These are phyloP conservation scores for Hystrix brachyura DNA, from an alignment of 2,113 vertebrate genomes.

Conservation along the genomic window DNA sequence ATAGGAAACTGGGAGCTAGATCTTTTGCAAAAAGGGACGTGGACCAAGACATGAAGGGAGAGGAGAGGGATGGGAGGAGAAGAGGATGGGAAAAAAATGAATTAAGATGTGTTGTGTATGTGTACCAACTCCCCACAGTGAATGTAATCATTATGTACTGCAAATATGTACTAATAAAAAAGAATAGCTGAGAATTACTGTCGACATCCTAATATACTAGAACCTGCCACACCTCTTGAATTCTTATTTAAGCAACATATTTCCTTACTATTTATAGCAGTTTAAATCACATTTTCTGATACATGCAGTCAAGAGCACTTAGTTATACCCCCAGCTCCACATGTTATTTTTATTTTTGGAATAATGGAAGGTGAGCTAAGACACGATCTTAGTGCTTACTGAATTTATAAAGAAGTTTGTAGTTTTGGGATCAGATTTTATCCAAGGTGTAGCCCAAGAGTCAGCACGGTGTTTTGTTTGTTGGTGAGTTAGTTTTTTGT, in stretches of 20 bases:
- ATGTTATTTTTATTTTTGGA: not conserved
- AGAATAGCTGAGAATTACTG: not conserved
- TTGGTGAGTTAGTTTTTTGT: not conserved
- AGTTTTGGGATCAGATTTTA: not conserved
- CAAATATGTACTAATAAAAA: not conserved
- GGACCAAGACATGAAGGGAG: not conserved
- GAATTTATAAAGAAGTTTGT: not conserved
- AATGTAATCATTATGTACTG: not conserved
- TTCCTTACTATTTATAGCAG: not conserved
- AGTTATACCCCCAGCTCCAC: not conserved
- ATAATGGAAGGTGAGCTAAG: not conserved
- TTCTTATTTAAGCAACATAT: not conserved
- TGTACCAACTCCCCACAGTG: not conserved
- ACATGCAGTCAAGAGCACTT: not conserved
- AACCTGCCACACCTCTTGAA: not conserved
- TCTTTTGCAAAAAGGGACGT: not conserved
- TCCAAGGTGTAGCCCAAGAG: not conserved
- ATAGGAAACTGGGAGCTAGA: not conserved
- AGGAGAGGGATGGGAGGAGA: not conserved
- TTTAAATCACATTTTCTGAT: constrained; percentile 27
- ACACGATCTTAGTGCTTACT: not conserved
- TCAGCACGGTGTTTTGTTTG: not conserved
- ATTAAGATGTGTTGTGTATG: not conserved
- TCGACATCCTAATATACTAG: not conserved
- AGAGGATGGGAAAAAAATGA: too few species aligned